Evolutionary conservation across 2,888 invertebrate genomes (phyloP).

Genomic region (Matsumyia berberina): DNA sequence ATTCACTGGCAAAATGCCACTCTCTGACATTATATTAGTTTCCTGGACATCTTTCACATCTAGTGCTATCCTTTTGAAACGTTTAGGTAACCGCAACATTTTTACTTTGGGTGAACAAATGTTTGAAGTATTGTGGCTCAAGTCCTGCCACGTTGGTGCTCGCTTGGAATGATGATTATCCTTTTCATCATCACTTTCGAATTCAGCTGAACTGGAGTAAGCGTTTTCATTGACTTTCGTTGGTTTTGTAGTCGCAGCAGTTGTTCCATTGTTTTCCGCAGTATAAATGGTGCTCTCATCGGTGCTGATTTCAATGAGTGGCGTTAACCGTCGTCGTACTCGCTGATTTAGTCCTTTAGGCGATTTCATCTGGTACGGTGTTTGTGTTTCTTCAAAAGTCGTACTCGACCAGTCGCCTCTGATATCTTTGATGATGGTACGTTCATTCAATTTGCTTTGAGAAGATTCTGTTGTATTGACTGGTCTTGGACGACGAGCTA

Average conservation of each 20-base stretch:
- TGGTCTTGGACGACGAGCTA: neutral
- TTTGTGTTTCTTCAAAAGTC: conserved; percentile 19
- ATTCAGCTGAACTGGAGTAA: conserved; percentile 65
- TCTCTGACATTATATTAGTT: neutral
- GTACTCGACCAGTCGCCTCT: conserved; percentile 44
- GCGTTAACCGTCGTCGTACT: conserved; percentile 21
- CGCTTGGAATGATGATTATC: conserved; percentile 27
- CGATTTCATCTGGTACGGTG: neutral
- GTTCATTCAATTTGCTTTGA: neutral
- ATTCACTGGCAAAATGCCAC: neutral
- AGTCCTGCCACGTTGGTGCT: conserved; percentile 57
- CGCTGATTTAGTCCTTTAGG: neutral
- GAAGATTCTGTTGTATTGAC: too few species aligned
- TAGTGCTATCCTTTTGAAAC: neutral
- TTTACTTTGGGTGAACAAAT: neutral
- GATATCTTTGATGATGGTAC: conserved; percentile 4
- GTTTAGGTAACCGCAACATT: neutral
- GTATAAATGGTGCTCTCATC: neutral
- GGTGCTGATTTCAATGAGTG: conserved; percentile 34
- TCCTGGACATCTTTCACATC: neutral
- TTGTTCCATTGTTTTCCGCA: too few species aligned
- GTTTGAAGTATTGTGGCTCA: conserved; percentile 28
- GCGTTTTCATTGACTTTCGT: neutral
- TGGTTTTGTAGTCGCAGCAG: neutral
- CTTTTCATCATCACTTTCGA: conserved; percentile 42